Conservation (phyloP, 2,113 vertebrate species). For the Nibea albiflora region DNA sequence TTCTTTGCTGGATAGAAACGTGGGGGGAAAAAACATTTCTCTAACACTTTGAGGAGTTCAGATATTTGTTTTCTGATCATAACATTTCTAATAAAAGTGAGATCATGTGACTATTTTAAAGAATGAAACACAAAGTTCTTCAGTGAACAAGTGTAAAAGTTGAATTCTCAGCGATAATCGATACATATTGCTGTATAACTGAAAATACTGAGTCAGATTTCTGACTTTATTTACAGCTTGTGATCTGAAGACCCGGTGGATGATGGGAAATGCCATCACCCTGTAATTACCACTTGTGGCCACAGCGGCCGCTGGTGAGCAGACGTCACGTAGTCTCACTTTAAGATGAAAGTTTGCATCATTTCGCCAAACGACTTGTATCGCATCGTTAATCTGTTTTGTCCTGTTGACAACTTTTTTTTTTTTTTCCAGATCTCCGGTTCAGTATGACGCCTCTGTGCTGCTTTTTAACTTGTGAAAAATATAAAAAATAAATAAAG, state of each 20-base stretch:
- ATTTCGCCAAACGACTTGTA: background rate
- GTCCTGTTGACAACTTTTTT: too few relatives aligned
- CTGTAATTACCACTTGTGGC: background rate
- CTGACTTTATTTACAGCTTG: too few relatives aligned
- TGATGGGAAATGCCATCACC: background rate
- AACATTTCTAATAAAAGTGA: conserved; percentile 8
- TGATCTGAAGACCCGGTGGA: too few relatives aligned
- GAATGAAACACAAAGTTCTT: background rate
- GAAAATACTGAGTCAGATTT: too few relatives aligned
- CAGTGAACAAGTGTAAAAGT: background rate
- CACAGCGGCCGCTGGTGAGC: background rate
- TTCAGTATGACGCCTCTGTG: conserved; percentile 9
- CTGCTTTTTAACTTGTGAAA: conserved; percentile 25
- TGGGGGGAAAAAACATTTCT: background rate
- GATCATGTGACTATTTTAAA: background rate
- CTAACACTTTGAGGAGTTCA: background rate
- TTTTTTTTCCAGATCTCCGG: too few relatives aligned
- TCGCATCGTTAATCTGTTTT: background rate
- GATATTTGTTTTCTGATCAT: background rate
- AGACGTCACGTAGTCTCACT: background rate
- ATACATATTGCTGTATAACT: background rate
- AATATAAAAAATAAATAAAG: conserved; percentile 78
- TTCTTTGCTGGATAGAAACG: background rate
- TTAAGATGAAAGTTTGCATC: background rate
- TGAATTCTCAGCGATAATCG: background rate